Conservation (phyloP, 1,140 invertebrate species). For the Aphidius gifuensis region DNA sequence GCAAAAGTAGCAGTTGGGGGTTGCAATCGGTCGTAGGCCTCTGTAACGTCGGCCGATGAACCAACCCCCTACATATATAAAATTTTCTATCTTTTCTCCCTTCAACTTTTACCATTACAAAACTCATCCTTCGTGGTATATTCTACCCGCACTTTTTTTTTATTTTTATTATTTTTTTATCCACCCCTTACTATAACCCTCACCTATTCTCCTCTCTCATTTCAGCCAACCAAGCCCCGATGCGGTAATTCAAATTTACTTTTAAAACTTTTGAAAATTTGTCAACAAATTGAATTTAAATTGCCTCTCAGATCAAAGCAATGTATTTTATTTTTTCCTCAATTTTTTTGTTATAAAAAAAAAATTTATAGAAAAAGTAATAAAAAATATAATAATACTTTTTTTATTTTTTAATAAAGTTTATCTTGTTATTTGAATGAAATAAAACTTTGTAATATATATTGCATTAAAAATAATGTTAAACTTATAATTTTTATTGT, state of each 20-base stretch:
- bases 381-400: not conserved
- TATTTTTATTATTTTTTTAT: slow-evolving; percentile 20
- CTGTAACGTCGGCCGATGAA: slow-evolving; percentile 45
- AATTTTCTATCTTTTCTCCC: slow-evolving; percentile 26
- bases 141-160: slow-evolving; percentile 25
- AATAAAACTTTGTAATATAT: no score
- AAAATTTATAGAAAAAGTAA: not conserved
- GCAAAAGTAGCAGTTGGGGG: slow-evolving; percentile 30
- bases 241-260: slow-evolving; percentile 19
- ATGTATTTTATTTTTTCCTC: not conserved
- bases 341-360: no score
- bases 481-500: no score
- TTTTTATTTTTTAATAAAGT: no score
- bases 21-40: slow-evolving; percentile 22
- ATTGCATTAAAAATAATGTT: no score
- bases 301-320: slow-evolving; percentile 5
- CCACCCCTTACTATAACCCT: slow-evolving; percentile 8
- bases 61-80: slow-evolving; percentile 27
- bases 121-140: slow-evolving; percentile 25
- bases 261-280: slow-evolving; percentile 17
- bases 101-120: not conserved
- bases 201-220: slow-evolving; percentile 7
- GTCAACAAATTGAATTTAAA: slow-evolving; percentile 20
- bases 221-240: not conserved
- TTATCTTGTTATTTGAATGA: no score